Base-by-base conservation (phyloP, 2,888 invertebrate species). In the Netelia fuscicornis region DNA sequence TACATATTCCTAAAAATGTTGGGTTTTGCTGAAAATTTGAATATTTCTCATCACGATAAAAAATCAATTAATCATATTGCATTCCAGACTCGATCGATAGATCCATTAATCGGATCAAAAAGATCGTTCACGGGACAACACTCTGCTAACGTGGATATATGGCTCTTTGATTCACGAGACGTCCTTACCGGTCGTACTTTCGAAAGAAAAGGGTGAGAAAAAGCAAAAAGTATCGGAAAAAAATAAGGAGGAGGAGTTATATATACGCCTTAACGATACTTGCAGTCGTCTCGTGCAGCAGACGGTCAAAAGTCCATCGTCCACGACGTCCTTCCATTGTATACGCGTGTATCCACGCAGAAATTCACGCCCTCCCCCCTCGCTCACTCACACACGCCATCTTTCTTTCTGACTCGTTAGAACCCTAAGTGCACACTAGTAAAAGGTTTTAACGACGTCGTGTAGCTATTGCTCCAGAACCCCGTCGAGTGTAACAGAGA, bases 391-490 rank as follows among this genome's bases (percentile, higher is more conserved):
- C 37, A 37, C 37, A 5, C 37, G 8, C 37, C 37, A 11, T 44
- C 68, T 67, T 48, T 30, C 42, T 72, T n/a, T 58, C 30, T 60
- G 56, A 76, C 75, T 84, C 76, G 79, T 81, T 84, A 84, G 71
- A 77, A 77, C 76, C 71, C 75, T 77, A 81, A 84, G 84, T 81
- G 84, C 77, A 81, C 84, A 84, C 71, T 81, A 77, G 81, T 81
- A 74, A 81, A 79, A 60, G 71, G 75, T 72, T 58, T 79, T 84
- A 81, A 78, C 82, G 71, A 79, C 85, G 48, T 75, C 17, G 70
- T 77, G 48, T 74, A 44, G 70, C 71, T 78, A 78, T 75, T 68
- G 52, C 78, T 78, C 48, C 37, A 44, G 48, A 10, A 37, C 25
- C 65, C 37, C 42, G 48, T 25, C 23, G 54, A 62, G 72, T 78